Evolutionary conservation across 2,113 vertebrate species (phyloP), one percentile per base, ranked within the genome.

Genomic region (Apodemus sylvaticus): DNA sequence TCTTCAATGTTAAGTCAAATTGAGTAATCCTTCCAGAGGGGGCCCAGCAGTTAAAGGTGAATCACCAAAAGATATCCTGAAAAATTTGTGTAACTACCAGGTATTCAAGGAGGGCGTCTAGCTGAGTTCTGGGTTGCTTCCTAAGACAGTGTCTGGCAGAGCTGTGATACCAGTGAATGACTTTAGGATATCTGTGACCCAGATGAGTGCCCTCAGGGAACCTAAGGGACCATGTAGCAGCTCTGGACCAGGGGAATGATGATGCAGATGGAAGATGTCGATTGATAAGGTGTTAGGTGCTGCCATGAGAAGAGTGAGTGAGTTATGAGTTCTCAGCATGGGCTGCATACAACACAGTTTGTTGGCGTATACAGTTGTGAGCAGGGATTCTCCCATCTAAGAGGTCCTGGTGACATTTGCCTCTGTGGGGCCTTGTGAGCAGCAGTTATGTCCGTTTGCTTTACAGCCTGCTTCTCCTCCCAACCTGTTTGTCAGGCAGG

Each of bases 251-350:
- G 51, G 36, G 16, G 9, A 13, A 13, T 36, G 2, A 60, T 26
- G 3, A 86, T 13, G 6, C 9, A 0, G 1, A 39, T 26, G 29
- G 29, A 71, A 17, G 20, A 16, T 53, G 9, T 2, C 3, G 26
- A 53, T 17, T 19, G 26, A 36, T 1, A 2, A 70, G 13, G 5
- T 31, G 0, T 48, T 81, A 7, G 5, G 8, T 9, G 0, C 48
- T n/a, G 14, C 76, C 24, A 12, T 12, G 51, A 24, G 53, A 39
- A 17, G 36, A 13, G n/a, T 22, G 4, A 1, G 8, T 20, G 22
- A 45, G 26, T 85, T 55, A 39, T 14, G 12, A 31, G 26, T 71
- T 62, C 16, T n/a, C 36, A 39, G 0, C 12, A 45, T 45, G 12
- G 10, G 3, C 42, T 73, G 1, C 3, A 1, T 13, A 14, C 8